A percentile compares a stretch with the other conserved stretches of the same genome.
phyloP scores from a whole-genome alignment of 2,113 vertebrate species.

The Platysteira castanea region DNA sequence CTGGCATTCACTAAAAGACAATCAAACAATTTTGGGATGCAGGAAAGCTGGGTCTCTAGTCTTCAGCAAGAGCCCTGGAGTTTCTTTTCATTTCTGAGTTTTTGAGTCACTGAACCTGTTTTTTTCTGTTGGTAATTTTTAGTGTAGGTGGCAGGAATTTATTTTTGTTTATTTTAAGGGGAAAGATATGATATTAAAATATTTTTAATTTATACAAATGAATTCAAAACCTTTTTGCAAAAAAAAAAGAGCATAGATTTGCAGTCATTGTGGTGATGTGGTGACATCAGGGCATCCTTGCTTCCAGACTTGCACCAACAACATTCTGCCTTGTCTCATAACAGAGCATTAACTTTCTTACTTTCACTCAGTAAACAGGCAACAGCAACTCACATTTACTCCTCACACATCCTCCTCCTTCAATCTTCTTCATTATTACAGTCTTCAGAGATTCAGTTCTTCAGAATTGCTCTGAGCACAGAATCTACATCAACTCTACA shows the following conservation, averaged over 20 bases:
- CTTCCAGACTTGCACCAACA: background rate
- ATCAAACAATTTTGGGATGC: background rate
- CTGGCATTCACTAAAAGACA: background rate
- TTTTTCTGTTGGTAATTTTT: background rate
- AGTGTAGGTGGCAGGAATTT: background rate
- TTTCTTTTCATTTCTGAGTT: background rate
- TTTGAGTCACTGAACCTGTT: fast-evolving
- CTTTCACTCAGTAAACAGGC: background rate
- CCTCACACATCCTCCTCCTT: background rate
- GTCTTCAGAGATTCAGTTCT: background rate
- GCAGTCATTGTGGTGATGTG: background rate
- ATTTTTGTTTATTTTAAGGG: background rate
- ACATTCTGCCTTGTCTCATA: background rate
- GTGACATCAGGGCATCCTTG: background rate
- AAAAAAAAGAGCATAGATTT: background rate
- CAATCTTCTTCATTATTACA: background rate
- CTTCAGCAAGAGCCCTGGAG: background rate
- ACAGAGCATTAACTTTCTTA: background rate
- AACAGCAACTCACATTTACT: background rate
- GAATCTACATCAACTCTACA: background rate
- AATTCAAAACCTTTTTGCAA: background rate
- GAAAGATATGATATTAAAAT: background rate
- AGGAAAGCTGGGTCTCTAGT: background rate
- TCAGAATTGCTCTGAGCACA: background rate
- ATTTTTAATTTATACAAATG: background rate